Percentiles rank a stretch among this genome's conserved stretches.
phyloP scores from a whole-genome alignment of 1,140 invertebrate species.

The Drosophila virilis region DNA sequence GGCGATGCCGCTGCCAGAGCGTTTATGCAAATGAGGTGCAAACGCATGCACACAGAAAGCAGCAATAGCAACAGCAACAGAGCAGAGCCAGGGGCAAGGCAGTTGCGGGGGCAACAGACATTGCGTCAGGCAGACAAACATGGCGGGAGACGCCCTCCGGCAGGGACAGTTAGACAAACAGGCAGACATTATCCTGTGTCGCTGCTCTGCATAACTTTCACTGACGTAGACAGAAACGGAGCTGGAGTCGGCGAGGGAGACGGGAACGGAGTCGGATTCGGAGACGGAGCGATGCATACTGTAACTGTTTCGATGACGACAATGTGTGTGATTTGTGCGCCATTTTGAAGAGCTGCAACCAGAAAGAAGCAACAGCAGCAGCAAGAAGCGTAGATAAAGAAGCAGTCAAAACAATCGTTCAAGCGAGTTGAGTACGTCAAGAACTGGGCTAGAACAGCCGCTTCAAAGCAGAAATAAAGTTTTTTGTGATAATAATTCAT shows the following conservation, averaged over 20 bases:
- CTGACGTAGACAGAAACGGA: slow-evolving; percentile 37
- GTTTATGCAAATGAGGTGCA: slow-evolving; percentile 81
- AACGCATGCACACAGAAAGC: slow-evolving; percentile 70
- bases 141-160: slow-evolving; percentile 46
- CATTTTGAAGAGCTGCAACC: slow-evolving; percentile 24
- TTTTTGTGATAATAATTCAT: too few relatives aligned
- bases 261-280: slow-evolving; percentile 9
- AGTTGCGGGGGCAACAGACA: not conserved
- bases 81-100: not conserved
- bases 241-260: not conserved
- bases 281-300: slow-evolving; percentile 39
- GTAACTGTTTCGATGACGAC: slow-evolving; percentile 41
- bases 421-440: slow-evolving; percentile 10
- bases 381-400: not conserved
- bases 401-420: slow-evolving; percentile 23
- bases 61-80: slow-evolving; percentile 16
- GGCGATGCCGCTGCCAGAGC: slow-evolving; percentile 67
- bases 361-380: slow-evolving; percentile 9
- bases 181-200: slow-evolving; percentile 74
- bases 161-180: slow-evolving; percentile 59
- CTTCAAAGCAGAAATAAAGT: too few relatives aligned
- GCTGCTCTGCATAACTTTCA: slow-evolving; percentile 66
- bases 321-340: slow-evolving; percentile 61
- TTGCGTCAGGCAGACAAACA: slow-evolving; percentile 41
- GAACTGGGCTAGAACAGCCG: not conserved